phyloP scores from a whole-genome alignment of 2,797 vertebrate species.

The Hirundo rustica region DNA sequence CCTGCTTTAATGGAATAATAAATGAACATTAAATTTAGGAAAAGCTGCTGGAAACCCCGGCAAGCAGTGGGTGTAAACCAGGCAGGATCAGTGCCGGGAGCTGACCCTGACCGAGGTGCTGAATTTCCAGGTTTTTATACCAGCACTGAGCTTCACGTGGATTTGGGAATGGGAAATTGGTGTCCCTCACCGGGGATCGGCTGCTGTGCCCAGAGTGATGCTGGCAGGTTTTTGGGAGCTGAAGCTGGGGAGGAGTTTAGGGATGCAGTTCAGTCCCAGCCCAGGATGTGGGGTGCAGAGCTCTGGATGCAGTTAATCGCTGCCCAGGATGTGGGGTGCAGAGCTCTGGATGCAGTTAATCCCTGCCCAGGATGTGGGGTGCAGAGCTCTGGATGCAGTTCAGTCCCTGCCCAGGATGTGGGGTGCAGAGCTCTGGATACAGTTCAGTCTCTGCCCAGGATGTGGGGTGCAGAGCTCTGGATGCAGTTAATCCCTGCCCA shows the following conservation, averaged over 20 bases:
- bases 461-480: too few species aligned
- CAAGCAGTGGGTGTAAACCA: neutral
- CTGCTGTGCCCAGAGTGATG: neutral
- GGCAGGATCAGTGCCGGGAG: neutral
- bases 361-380: too few species aligned
- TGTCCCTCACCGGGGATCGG: neutral
- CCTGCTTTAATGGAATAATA: neutral
- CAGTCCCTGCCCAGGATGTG: too few species aligned
- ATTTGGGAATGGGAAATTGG: neutral
- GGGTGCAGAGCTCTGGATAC: too few species aligned
- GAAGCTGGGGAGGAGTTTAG: neutral
- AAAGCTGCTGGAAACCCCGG: fast-evolving
- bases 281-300: too few species aligned
- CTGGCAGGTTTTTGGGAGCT: neutral
- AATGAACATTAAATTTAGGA: neutral
- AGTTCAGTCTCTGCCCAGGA: too few species aligned
- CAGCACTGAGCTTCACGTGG: neutral
- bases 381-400: too few species aligned
- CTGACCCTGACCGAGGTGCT: neutral
- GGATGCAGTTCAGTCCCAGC: neutral
- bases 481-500: too few species aligned
- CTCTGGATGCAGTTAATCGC: too few species aligned
- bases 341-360: too few species aligned
- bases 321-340: too few species aligned
- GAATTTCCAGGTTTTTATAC: neutral